These are phyloP conservation scores for Drosophila eugracilis DNA, from an alignment of 1,140 invertebrate species.

Conservation along the genomic window DNA sequence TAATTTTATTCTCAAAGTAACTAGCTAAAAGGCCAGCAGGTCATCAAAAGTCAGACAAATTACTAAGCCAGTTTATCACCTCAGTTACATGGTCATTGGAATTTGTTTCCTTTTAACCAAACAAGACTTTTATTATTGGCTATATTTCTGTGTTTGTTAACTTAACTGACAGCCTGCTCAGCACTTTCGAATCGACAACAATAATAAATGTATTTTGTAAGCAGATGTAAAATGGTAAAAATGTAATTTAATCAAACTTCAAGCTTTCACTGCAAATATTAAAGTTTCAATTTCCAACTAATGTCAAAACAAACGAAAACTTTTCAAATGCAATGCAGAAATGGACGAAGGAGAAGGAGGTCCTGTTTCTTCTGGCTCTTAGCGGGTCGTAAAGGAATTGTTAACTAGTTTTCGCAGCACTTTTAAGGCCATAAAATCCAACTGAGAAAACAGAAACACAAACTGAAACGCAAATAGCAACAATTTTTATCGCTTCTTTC, in stretches of 20 bases:
- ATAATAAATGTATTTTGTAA: constrained; percentile 13
- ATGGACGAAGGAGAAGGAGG: constrained; percentile 4
- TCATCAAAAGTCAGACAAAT: not conserved
- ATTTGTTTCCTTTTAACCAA: not conserved
- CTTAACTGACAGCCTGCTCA: not conserved
- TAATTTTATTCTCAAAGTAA: too few species aligned
- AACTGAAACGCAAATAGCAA: constrained; percentile 60
- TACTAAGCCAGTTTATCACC: not conserved
- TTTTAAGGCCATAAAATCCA: constrained; percentile 64
- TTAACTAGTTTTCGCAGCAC: constrained; percentile 63
- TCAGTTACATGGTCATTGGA: not conserved
- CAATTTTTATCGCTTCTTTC: constrained; percentile 68
- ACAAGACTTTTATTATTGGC: not conserved
- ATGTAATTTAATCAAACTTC: constrained; percentile 39
- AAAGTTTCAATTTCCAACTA: constrained; percentile 28
- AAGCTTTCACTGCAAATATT: constrained; percentile 21
- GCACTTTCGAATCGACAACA: not conserved
- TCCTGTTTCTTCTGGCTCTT: constrained; percentile 19
- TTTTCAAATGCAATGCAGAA: constrained; percentile 31
- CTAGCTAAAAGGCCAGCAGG: not conserved
- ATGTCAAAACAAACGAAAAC: constrained; percentile 33
- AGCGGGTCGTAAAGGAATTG: constrained; percentile 53
- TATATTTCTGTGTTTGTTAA: not conserved
- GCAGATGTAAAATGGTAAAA: constrained; percentile 18
- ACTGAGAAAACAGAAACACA: constrained; percentile 15